Conservation (phyloP, 1,140 invertebrate species). For the Brevipalpus yothersi region DNA sequence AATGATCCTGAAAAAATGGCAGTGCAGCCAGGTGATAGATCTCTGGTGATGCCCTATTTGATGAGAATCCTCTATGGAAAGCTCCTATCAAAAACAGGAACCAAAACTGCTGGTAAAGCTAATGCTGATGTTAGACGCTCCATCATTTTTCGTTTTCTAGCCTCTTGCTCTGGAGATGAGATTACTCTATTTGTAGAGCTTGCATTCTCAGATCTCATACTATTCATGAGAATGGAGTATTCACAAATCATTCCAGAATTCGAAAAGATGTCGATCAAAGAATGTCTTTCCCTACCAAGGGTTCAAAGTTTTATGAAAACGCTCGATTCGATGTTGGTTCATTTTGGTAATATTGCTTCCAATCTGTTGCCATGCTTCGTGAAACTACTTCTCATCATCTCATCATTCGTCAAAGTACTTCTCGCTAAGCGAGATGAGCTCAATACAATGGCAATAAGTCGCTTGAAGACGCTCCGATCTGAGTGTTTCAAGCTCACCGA, state of each 20-base stretch:
- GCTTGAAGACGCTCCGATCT: conserved; percentile 36
- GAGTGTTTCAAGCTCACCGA: conserved; percentile 2
- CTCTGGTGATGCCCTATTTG: conserved; percentile 46
- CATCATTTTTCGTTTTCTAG: conserved; percentile 55
- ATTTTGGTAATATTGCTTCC: conserved; percentile 49
- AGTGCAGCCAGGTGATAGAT: conserved; percentile 42
- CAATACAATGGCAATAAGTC: conserved; percentile 16
- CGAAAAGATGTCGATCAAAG: neutral
- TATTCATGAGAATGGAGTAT: conserved; percentile 27
- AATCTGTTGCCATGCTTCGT: conserved; percentile 39
- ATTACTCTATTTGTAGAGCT: conserved; percentile 51
- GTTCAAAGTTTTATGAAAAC: conserved; percentile 1
- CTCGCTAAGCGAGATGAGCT: conserved; percentile 21
- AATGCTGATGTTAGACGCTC: conserved; percentile 38
- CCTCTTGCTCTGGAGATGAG: conserved; percentile 48
- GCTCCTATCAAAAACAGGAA: conserved; percentile 47
- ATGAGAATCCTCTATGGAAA: conserved; percentile 65
- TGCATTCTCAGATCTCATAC: conserved; percentile 45
- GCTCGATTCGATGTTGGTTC: conserved; percentile 49
- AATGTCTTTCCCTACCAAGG: neutral
- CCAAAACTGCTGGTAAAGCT: conserved; percentile 40
- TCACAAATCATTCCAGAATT: neutral
- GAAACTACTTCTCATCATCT: conserved; percentile 40
- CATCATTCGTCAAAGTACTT: conserved; percentile 32
- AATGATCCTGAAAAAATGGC: conserved; percentile 42